Evolutionary conservation across 1,140 invertebrate species (phyloP).

Genomic region (Cylas formicarius): DNA sequence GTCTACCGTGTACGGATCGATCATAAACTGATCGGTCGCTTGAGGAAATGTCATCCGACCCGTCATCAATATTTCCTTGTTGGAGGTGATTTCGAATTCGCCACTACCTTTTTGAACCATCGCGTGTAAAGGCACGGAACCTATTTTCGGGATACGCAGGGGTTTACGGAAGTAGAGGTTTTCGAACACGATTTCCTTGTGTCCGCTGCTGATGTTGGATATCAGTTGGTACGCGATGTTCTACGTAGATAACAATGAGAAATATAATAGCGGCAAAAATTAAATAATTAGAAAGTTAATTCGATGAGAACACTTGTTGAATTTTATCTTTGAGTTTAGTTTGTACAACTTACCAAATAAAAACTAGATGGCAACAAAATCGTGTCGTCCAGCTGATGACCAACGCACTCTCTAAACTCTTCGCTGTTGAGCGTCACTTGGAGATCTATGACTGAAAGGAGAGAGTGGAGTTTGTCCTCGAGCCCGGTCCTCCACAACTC

Average conservation of each 20-base stretch:
- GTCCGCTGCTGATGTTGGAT: slow-evolving; percentile 18
- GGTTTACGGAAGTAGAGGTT: slow-evolving; percentile 78
- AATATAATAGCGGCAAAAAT: slow-evolving; percentile 6
- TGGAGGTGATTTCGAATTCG: slow-evolving; percentile 79
- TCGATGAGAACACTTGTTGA: too few species aligned
- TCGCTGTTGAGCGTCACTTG: slow-evolving; percentile 42
- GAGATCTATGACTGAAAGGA: slow-evolving; percentile 32
- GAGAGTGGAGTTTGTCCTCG: slow-evolving; percentile 34
- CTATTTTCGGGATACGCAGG: slow-evolving; percentile 67
- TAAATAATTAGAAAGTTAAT: too few species aligned
- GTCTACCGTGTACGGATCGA: slow-evolving; percentile 40
- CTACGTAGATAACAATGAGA: slow-evolving; percentile 19
- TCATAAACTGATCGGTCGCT: slow-evolving; percentile 40
- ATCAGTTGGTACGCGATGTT: slow-evolving; percentile 28
- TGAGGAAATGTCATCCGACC: slow-evolving; percentile 56
- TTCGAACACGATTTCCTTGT: slow-evolving; percentile 77
- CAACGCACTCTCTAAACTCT: slow-evolving; percentile 39
- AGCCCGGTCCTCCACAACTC: slow-evolving; percentile 54
- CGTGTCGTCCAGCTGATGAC: slow-evolving; percentile 35
- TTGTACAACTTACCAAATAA: slow-evolving; percentile 33
- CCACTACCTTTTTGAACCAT: slow-evolving; percentile 81
- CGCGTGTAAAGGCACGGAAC: slow-evolving; percentile 65
- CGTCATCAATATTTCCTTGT: slow-evolving; percentile 66
- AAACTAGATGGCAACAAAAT: slow-evolving; percentile 32
- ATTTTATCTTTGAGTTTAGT: too few species aligned